Conservation (phyloP, 2,797 vertebrate genomes). For the Antennarius maculatus region DNA sequence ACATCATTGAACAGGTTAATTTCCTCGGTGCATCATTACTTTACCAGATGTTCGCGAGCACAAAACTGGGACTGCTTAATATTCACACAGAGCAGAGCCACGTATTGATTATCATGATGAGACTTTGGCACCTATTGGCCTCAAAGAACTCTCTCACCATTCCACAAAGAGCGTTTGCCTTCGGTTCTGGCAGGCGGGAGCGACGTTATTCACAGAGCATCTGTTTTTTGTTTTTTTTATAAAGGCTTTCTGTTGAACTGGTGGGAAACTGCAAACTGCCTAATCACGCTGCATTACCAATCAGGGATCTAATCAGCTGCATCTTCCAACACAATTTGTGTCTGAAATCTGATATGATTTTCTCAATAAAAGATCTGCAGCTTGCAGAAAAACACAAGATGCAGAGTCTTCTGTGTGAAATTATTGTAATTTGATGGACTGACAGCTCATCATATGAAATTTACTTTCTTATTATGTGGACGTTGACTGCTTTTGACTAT, state of each 20-base stretch:
- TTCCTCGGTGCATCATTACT: constrained; percentile 36
- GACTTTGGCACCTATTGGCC: constrained; percentile 41
- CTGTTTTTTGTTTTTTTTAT: constrained; percentile 31
- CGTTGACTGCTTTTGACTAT: constrained; percentile 48
- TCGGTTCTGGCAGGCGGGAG: constrained; percentile 17
- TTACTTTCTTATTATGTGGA: constrained; percentile 34
- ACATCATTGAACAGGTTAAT: constrained; percentile 42
- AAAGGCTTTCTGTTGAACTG: constrained; percentile 47
- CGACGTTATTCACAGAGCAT: constrained; percentile 51
- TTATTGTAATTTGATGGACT: constrained; percentile 36
- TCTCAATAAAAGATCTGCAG: constrained; percentile 31
- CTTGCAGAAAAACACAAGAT: constrained; percentile 9
- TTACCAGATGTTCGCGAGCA: constrained; percentile 25
- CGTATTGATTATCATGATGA: constrained; percentile 56
- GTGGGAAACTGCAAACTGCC: constrained; percentile 49
- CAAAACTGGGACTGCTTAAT: constrained; percentile 40
- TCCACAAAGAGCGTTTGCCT: constrained; percentile 41
- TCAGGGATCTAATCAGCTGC: constrained; percentile 53
- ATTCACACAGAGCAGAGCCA: constrained; percentile 43
- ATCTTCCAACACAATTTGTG: constrained; percentile 32
- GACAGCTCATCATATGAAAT: constrained; percentile 39
- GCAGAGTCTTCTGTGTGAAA: constrained; percentile 18
- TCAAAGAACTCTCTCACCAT: constrained; percentile 16
- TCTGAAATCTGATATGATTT: constrained; percentile 48
- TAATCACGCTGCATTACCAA: constrained; percentile 56